A percentile compares a stretch with the other conserved stretches of the same genome.
phyloP scores from a whole-genome alignment of 2,113 vertebrate species.

The Suncus etruscus region DNA sequence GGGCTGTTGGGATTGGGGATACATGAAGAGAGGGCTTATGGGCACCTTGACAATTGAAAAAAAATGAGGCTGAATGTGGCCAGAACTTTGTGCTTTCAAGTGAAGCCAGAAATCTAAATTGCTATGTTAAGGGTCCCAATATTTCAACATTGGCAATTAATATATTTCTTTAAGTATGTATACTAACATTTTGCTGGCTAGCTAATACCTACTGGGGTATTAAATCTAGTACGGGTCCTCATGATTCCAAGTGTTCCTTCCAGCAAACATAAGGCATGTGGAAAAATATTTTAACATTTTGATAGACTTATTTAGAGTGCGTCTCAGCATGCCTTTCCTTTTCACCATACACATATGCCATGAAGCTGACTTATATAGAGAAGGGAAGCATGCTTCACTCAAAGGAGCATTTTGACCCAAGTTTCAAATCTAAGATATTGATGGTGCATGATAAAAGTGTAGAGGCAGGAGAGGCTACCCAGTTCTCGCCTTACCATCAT shows the following conservation, averaged over 20 bases:
- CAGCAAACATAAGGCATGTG: neutral
- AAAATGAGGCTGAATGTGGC: too few species aligned
- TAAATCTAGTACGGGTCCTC: neutral
- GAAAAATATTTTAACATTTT: neutral
- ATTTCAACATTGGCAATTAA: neutral
- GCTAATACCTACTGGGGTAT: neutral
- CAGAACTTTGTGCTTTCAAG: neutral
- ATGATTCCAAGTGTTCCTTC: slow-evolving; percentile 15
- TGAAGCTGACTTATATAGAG: neutral
- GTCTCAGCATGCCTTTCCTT: neutral
- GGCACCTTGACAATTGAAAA: too few species aligned
- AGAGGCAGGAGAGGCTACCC: neutral
- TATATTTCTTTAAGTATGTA: neutral
- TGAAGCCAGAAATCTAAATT: neutral
- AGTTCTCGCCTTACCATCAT: neutral
- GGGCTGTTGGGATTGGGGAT: too few species aligned
- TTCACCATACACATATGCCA: neutral
- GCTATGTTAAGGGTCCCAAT: neutral
- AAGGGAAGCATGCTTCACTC: neutral
- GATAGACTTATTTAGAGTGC: neutral
- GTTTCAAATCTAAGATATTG: neutral
- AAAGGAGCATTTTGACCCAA: neutral
- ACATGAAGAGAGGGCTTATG: too few species aligned
- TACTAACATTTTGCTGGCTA: neutral
- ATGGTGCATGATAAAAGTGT: neutral